These are phyloP conservation scores for Caenorhabditis becei DNA, from an alignment of 2,888 invertebrate genomes.

Conservation along the genomic window DNA sequence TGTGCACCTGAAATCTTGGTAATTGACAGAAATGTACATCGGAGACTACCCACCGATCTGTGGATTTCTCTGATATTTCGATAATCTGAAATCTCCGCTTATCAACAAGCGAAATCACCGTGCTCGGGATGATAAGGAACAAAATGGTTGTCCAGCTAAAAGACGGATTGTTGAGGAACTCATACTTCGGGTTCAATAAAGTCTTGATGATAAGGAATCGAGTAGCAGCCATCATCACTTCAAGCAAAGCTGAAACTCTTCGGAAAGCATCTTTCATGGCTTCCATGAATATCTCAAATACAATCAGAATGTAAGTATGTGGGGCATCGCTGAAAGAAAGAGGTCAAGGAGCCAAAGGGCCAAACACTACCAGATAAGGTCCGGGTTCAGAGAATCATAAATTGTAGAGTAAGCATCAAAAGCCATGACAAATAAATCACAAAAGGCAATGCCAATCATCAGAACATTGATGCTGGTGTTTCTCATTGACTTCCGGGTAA, in stretches of 20 bases:
- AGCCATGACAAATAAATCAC: slow-evolving; percentile 23
- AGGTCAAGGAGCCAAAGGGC: too few relatives aligned
- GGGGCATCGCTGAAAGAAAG: too few relatives aligned
- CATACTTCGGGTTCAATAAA: slow-evolving; percentile 15
- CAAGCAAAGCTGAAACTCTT: slow-evolving; percentile 15
- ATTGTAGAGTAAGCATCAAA: background rate
- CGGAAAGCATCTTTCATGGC: slow-evolving; percentile 31
- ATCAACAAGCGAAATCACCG: too few relatives aligned
- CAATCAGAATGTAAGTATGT: background rate
- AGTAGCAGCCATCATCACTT: slow-evolving; percentile 15
- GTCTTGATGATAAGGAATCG: slow-evolving; percentile 24
- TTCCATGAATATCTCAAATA: background rate
- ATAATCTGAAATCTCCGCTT: too few relatives aligned
- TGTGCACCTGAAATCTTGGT: too few relatives aligned
- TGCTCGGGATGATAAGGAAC: too few relatives aligned
- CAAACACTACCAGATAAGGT: background rate
- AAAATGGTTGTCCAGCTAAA: slow-evolving; percentile 2
- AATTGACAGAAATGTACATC: too few relatives aligned
- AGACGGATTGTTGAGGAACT: background rate
- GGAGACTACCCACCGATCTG: too few relatives aligned
- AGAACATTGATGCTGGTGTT: too few relatives aligned
- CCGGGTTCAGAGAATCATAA: background rate
- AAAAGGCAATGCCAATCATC: slow-evolving; percentile 9
- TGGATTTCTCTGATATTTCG: too few relatives aligned
- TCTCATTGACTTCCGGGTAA: too few relatives aligned